A percentile compares a stretch with the other conserved stretches of the same genome.
These are phyloP conservation scores for Acleris laterana DNA, from an alignment of 2,888 invertebrate genomes.

Conservation along the genomic window DNA sequence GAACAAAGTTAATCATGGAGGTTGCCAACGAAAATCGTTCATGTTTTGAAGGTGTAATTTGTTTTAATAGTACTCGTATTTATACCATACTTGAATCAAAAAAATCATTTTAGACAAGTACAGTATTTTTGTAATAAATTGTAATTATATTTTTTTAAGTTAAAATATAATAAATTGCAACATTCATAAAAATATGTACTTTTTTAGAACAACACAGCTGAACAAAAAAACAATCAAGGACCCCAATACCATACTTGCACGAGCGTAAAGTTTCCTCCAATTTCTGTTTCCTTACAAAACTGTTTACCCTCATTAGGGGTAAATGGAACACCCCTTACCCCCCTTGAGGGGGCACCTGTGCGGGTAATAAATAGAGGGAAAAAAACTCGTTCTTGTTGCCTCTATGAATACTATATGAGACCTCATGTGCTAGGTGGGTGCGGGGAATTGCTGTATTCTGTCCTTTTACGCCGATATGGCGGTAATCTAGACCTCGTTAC, in stretches of 20 bases:
- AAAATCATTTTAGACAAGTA: too few relatives aligned
- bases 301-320: slow-evolving; percentile 37
- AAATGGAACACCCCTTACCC: slow-evolving; percentile 29
- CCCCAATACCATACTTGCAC: slow-evolving; percentile 30
- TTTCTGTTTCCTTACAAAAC: slow-evolving; percentile 34
- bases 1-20: too few relatives aligned
- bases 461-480: slow-evolving; percentile 8
- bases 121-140: too few relatives aligned
- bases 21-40: too few relatives aligned
- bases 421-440: slow-evolving; percentile 31
- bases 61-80: too few relatives aligned
- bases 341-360: slow-evolving; percentile 25
- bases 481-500: background rate
- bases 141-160: too few relatives aligned
- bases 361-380: slow-evolving; percentile 42
- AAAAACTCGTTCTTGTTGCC: slow-evolving; percentile 36
- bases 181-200: too few relatives aligned
- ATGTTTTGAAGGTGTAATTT: too few relatives aligned
- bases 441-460: slow-evolving; percentile 18
- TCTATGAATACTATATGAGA: slow-evolving; percentile 46
- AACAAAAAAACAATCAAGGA: slow-evolving; percentile 30
- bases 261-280: slow-evolving; percentile 30
- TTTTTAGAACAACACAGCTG: too few relatives aligned
- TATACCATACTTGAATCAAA: too few relatives aligned
- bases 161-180: too few relatives aligned